These are phyloP conservation scores for Morus bassanus DNA, from an alignment of 2,797 vertebrate species.

Conservation along the genomic window DNA sequence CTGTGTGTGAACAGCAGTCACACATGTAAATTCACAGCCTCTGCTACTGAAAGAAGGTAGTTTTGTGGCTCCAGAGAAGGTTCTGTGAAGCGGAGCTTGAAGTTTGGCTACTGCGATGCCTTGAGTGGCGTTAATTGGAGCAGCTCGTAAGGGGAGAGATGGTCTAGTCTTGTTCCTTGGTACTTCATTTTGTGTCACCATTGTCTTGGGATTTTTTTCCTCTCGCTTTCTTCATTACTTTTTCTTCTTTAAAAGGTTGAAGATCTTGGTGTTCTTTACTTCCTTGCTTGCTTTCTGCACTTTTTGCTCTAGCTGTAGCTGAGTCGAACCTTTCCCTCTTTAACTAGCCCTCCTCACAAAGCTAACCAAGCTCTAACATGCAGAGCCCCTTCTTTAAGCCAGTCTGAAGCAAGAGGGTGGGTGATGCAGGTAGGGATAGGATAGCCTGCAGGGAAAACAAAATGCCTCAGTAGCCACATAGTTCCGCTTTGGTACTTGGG, in stretches of 20 bases:
- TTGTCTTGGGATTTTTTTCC: neutral
- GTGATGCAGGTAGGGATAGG: neutral
- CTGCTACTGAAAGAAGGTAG: conserved; percentile 1
- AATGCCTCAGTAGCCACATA: neutral
- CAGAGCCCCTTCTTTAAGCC: neutral
- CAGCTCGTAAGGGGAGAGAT: neutral
- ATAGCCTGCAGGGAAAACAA: neutral
- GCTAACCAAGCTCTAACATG: neutral
- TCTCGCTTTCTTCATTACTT: neutral
- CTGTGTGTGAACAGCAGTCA: neutral
- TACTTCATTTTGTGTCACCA: neutral
- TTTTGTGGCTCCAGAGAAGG: neutral
- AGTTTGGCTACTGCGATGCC: neutral
- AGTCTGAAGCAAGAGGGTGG: neutral
- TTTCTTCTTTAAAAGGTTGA: neutral
- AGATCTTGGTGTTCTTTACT: neutral
- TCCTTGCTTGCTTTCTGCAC: neutral
- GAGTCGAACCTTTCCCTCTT: neutral
- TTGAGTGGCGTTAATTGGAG: neutral
- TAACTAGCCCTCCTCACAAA: neutral
- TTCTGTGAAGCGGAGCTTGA: neutral
- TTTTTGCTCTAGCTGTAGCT: neutral
- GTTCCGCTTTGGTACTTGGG: neutral
- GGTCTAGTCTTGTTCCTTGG: neutral
- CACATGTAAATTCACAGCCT: neutral